Conservation (phyloP, 2,888 invertebrate species). For the Diarsia dahlii region DNA sequence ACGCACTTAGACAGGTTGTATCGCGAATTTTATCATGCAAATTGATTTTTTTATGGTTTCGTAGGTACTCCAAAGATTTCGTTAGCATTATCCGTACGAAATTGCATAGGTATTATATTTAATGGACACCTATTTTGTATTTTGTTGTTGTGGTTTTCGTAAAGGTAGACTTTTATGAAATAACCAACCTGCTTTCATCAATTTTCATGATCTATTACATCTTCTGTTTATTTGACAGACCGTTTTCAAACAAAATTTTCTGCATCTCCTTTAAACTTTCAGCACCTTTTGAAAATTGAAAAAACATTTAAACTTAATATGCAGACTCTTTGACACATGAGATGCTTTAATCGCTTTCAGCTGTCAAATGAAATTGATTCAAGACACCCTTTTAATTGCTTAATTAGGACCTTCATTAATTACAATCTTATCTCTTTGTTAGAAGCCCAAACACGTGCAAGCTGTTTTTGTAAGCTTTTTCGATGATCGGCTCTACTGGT, state of each 20-base stretch:
- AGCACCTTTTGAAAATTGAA: not conserved
- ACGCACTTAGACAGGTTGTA: conserved; percentile 75
- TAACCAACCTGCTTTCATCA: not conserved
- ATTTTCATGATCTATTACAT: conserved; percentile 5
- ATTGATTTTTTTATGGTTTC: conserved; percentile 61
- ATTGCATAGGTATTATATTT: conserved; percentile 25
- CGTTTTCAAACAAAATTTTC: not conserved
- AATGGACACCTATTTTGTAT: conserved; percentile 19
- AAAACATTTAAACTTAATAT: conserved; percentile 27
- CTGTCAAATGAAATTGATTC: conserved; percentile 47
- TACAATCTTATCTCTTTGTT: conserved; percentile 22
- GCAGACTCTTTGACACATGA: conserved; percentile 27
- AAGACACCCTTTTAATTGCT: conserved; percentile 35
- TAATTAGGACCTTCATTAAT: conserved; percentile 42
- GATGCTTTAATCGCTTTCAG: conserved; percentile 34
- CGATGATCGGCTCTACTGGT: not conserved
- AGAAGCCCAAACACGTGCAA: conserved; percentile 18
- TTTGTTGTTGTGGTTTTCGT: conserved; percentile 30
- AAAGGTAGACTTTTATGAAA: not conserved
- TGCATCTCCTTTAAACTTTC: not conserved
- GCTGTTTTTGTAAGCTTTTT: not conserved
- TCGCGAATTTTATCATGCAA: conserved; percentile 66
- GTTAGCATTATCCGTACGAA: conserved; percentile 54
- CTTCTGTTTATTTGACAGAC: not conserved
- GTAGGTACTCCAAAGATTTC: conserved; percentile 44